Evolutionary conservation across 2,113 vertebrate genomes (phyloP), one percentile per base, ranked within the genome.

Genomic region (Neopipo cinnamomea): DNA sequence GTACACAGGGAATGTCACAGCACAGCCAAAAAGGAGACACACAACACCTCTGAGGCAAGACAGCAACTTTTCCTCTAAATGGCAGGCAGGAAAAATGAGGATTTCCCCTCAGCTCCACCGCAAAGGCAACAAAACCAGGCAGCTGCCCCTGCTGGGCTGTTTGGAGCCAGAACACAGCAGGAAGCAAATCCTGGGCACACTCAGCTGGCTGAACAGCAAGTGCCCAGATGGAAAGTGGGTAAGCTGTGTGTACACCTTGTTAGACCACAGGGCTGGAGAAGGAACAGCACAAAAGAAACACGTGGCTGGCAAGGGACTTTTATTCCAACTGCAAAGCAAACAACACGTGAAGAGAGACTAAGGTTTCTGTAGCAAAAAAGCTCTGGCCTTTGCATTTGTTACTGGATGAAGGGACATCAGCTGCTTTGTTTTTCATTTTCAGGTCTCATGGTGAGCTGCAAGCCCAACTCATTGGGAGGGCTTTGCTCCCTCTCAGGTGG

Each of bases 311-410:
- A 61, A 44, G 28, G 0, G 6, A 12, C 14, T 75, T 89, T 68
- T 35, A 61, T 58, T 73, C 39, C 58, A 49, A 3, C 56, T 72
- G 61, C 41, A 74, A 63, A 89, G 41, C 11, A 37, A 72, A 53
- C 8, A 61, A 1, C 33, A 33, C 5, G 1, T 0, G 6, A 18
- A 5, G 25, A 58, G 12, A 62, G 11, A 20, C 73, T 18, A 37
- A 20, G 4, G 4, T 31, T 77, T 49, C 42, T 24, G 18, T 2
- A 53, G 17, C 5, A 42, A 62, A 24, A 83, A 28, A 2, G 1
- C 47, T 23, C 3, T 23, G 66, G 82, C 66, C 19, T 82, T 42
- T 65, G 63, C 19, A 2, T 27, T 6, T 30, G 3, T 23, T n/a
- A 21, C 11, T n/a, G 63, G 16, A 16, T 50, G 65, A 31, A 61